These are phyloP conservation scores for Venustaconcha ellipsiformis DNA, from an alignment of 1,140 invertebrate species.

Conservation along the genomic window DNA sequence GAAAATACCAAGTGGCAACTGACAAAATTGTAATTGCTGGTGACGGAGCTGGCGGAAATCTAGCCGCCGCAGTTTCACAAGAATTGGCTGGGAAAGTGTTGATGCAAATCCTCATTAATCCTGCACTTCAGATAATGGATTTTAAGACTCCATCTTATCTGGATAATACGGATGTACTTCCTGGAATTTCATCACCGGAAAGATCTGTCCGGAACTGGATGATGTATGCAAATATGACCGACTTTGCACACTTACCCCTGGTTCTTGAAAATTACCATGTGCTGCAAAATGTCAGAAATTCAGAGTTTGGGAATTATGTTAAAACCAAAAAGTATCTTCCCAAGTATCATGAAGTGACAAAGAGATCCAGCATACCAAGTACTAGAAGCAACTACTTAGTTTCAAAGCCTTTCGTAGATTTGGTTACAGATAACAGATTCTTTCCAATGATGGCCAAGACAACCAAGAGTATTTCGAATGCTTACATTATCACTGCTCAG, in stretches of 20 bases:
- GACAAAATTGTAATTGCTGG: conserved; percentile 54
- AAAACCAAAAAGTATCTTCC: conserved; percentile 47
- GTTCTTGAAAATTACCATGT: conserved; percentile 51
- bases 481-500: conserved; percentile 60
- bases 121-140: conserved; percentile 59
- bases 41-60: conserved; percentile 63
- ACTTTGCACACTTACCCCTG: conserved; percentile 13
- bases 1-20: conserved; percentile 41
- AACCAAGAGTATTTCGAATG: conserved; percentile 38
- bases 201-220: conserved; percentile 51
- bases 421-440: conserved; percentile 41
- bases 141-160: conserved; percentile 62
- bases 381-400: conserved; percentile 15
- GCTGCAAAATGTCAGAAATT: conserved; percentile 29
- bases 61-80: conserved; percentile 56
- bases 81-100: conserved; percentile 41
- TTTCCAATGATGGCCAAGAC: conserved; percentile 46
- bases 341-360: conserved; percentile 35
- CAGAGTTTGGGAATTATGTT: conserved; percentile 27
- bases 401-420: conserved; percentile 26
- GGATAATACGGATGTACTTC: conserved; percentile 41
- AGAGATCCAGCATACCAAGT: conserved; percentile 26
- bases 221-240: conserved; percentile 40
- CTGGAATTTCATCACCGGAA: conserved; percentile 50
- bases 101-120: conserved; percentile 63